Conservation (phyloP, 2,113 vertebrate species). For the Protobothrops mucrosquamatus region DNA sequence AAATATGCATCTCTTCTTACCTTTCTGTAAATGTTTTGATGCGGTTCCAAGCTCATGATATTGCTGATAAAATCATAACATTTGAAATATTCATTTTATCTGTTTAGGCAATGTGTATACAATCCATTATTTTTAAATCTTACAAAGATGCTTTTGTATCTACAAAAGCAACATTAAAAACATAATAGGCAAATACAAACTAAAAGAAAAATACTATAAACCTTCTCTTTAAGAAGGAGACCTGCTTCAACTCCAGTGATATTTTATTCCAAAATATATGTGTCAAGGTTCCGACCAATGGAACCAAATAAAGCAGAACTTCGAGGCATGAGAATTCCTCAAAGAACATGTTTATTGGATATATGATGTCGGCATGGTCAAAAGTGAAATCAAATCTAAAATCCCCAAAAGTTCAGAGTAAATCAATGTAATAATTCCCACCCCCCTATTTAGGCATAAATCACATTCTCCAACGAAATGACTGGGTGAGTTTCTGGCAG, state of each 20-base stretch:
- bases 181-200: not conserved
- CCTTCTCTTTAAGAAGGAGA: too few species aligned
- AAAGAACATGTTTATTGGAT: too few species aligned
- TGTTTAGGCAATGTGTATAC: not conserved
- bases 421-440: too few species aligned
- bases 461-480: too few species aligned
- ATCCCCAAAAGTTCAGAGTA: too few species aligned
- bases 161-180: not conserved
- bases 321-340: too few species aligned
- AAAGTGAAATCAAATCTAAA: too few species aligned
- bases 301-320: too few species aligned
- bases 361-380: too few species aligned
- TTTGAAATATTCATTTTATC: not conserved
- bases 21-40: not conserved
- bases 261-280: not conserved
- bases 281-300: too few species aligned
- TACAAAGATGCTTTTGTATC: not conserved
- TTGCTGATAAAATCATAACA: not conserved
- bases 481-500: too few species aligned
- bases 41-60: not conserved
- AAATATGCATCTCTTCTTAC: not conserved
- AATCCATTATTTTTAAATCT: not conserved
- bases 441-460: too few species aligned
- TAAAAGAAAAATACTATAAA: not conserved
- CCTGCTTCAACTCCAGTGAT: not conserved